These are phyloP conservation scores for Eriocheir sinensis DNA, from an alignment of 1,140 invertebrate species.

Conservation along the genomic window DNA sequence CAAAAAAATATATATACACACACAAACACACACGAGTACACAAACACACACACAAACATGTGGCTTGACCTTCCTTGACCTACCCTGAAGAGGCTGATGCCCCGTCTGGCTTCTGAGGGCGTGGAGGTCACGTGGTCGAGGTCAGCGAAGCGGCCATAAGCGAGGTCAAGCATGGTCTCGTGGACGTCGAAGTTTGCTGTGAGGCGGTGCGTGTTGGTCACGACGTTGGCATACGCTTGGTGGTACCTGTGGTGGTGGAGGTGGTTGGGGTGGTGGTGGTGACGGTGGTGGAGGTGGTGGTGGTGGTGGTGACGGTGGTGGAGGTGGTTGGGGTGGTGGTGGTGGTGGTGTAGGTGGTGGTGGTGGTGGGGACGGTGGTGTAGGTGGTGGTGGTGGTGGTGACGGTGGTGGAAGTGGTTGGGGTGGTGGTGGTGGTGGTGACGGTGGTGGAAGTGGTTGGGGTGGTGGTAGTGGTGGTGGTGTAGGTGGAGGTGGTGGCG, in stretches of 20 bases:
- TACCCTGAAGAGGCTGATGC: conserved; percentile 68
- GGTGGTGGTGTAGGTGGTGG: too few species aligned
- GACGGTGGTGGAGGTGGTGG: not conserved
- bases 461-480: not conserved
- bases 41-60: not conserved
- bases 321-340: too few species aligned
- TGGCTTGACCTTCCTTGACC: not conserved
- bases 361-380: too few species aligned
- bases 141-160: conserved; percentile 54
- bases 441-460: not conserved
- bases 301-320: too few species aligned
- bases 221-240: conserved; percentile 86
- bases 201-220: conserved; percentile 84
- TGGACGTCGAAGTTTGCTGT: conserved; percentile 84
- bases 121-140: conserved; percentile 48
- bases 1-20: too few species aligned
- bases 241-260: conserved; percentile 83
- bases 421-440: too few species aligned
- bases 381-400: too few species aligned
- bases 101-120: not conserved
- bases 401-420: too few species aligned
- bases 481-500: too few species aligned
- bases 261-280: not conserved
- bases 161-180: conserved; percentile 80
- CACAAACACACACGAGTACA: too few species aligned